A percentile compares a stretch with the other conserved stretches of the same genome.
phyloP scores from a whole-genome alignment of 1,140 invertebrate genomes.

The Meloidogyne exigua region DNA sequence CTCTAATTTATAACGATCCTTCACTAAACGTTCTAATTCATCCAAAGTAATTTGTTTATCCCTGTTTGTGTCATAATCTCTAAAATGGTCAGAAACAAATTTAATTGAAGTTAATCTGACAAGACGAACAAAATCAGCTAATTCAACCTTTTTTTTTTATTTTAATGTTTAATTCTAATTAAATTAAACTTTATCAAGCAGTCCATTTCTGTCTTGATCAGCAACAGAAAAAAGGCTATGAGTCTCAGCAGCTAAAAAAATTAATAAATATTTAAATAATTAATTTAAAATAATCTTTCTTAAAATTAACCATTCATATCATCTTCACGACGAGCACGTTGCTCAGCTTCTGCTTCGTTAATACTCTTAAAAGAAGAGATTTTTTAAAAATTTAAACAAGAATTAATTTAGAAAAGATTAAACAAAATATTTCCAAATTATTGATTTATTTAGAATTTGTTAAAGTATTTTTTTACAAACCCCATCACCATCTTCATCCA shows the following conservation, averaged over 20 bases:
- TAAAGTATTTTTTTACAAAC: not conserved
- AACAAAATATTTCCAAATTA: not conserved
- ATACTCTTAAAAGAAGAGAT: slow-evolving; percentile 33
- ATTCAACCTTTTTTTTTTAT: slow-evolving; percentile 46
- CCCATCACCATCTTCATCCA: slow-evolving; percentile 57
- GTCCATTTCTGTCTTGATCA: slow-evolving; percentile 50
- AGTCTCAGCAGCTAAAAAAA: slow-evolving; percentile 46
- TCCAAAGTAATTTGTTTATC: slow-evolving; percentile 57
- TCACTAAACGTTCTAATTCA: slow-evolving; percentile 54
- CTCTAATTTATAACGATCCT: slow-evolving; percentile 57
- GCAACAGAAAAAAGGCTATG: slow-evolving; percentile 57
- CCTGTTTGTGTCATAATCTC: slow-evolving; percentile 54
- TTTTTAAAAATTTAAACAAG: not conserved
- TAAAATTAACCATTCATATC: slow-evolving; percentile 57
- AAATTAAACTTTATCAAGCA: slow-evolving; percentile 41
- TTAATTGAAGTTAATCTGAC: slow-evolving; percentile 61
- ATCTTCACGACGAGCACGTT: slow-evolving; percentile 52
- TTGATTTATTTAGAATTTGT: not conserved
- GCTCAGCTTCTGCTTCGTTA: slow-evolving; percentile 50
- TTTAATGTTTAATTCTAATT: slow-evolving; percentile 30
- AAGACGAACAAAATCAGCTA: slow-evolving; percentile 60
- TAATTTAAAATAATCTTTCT: too few relatives aligned
- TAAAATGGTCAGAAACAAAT: slow-evolving; percentile 60
- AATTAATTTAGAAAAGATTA: not conserved
- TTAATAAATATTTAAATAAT: not conserved